Evolutionary conservation across 2,888 invertebrate genomes (phyloP).

Genomic region (Taenaris catops): DNA sequence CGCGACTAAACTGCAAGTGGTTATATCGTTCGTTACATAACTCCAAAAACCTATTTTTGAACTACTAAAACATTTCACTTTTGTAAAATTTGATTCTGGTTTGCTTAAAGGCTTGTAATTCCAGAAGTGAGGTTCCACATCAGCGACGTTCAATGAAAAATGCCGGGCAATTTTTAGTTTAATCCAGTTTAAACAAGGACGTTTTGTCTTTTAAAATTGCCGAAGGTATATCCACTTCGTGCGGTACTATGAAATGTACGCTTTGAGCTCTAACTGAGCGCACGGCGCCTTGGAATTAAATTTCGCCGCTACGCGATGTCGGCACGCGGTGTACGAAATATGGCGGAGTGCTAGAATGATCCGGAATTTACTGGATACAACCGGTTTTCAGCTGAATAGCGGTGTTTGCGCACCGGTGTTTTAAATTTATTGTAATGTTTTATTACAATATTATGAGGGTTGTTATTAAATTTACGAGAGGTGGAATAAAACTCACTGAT

Average conservation of each 20-base stretch:
- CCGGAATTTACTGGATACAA: conserved; percentile 38
- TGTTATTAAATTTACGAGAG: too few relatives aligned
- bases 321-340: conserved; percentile 46
- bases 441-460: not conserved
- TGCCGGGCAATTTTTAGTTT: conserved; percentile 17
- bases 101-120: too few relatives aligned
- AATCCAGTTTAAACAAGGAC: conserved; percentile 22
- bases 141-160: conserved; percentile 18
- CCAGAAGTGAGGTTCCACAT: too few relatives aligned
- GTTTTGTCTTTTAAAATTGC: conserved; percentile 30
- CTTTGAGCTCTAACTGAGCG: conserved; percentile 40
- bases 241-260: conserved; percentile 28
- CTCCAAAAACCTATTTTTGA: too few relatives aligned
- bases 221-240: conserved; percentile 24
- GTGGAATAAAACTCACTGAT: too few relatives aligned
- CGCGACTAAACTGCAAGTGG: too few relatives aligned
- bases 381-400: conserved; percentile 23
- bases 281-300: conserved; percentile 53
- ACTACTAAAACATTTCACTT: too few relatives aligned
- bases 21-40: too few relatives aligned
- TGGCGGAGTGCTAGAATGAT: conserved; percentile 32
- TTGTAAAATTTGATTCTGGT: too few relatives aligned
- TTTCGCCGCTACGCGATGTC: conserved; percentile 39
- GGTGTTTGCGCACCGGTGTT: conserved; percentile 16
- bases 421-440: conserved; percentile 10